phyloP scores from a whole-genome alignment of 2,113 vertebrate species.

The Lampris incognitus region DNA sequence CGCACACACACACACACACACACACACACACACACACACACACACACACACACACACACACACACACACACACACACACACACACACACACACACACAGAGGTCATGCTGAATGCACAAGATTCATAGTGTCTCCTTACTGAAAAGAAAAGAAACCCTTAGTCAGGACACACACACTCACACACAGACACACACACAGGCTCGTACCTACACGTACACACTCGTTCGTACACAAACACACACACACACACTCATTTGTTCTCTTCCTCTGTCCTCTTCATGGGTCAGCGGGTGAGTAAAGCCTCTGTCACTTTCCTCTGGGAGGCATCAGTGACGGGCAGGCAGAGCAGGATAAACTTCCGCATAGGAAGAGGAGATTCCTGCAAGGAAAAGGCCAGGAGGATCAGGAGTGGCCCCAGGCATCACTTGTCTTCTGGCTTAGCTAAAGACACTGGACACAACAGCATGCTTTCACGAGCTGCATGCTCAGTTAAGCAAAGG shows the following conservation, averaged over 20 bases:
- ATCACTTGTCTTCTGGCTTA: constrained; percentile 62
- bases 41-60: constrained; percentile 38
- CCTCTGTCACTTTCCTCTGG: constrained; percentile 81
- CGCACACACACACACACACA: constrained; percentile 29
- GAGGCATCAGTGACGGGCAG: constrained; percentile 73
- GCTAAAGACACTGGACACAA: constrained; percentile 57
- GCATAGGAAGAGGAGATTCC: constrained; percentile 78
- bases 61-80: constrained; percentile 23
- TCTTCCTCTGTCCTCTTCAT: constrained; percentile 75
- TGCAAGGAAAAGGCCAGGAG: constrained; percentile 77
- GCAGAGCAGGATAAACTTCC: constrained; percentile 73
- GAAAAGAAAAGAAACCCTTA: constrained; percentile 77
- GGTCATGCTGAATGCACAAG: constrained; percentile 75
- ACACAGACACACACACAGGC: constrained; percentile 22
- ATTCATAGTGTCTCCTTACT: constrained; percentile 61
- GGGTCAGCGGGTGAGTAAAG: constrained; percentile 82
- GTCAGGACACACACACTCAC: constrained; percentile 70
- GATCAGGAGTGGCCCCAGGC: constrained; percentile 64
- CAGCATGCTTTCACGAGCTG: neutral
- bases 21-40: constrained; percentile 31
- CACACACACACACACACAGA: constrained; percentile 40
- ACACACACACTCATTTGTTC: constrained; percentile 43
- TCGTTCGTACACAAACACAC: constrained; percentile 26
- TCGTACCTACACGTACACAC: constrained; percentile 13
- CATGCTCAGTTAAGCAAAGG: too few relatives aligned